Conservation (phyloP, 2,113 vertebrate species). For the Actinemys pallida region DNA sequence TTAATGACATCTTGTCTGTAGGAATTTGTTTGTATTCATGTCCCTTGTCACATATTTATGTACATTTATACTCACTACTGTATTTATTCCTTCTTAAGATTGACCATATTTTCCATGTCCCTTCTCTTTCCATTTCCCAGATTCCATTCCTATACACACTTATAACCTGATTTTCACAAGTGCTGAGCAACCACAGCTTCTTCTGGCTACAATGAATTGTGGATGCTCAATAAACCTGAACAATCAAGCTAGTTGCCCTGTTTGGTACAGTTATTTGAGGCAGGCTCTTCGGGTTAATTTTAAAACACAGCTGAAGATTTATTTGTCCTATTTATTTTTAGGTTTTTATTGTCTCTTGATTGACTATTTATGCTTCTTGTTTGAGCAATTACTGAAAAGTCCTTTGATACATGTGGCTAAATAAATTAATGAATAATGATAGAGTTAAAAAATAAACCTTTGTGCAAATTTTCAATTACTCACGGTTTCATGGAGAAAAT, state of each 20-base stretch:
- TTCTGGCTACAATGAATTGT: background rate
- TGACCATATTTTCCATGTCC: background rate
- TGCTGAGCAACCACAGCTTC: background rate
- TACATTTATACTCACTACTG: background rate
- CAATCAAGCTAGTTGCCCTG: background rate
- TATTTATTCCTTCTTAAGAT: background rate
- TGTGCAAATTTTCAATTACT: constrained; percentile 34
- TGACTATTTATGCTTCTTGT: constrained; percentile 48
- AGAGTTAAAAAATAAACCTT: constrained; percentile 12
- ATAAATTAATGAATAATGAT: constrained; percentile 58
- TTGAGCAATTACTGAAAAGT: constrained; percentile 44
- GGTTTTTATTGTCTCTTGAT: constrained; percentile 9
- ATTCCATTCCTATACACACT: background rate
- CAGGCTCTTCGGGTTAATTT: background rate
- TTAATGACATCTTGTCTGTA: background rate
- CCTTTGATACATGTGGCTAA: constrained; percentile 21
- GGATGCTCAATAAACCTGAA: background rate
- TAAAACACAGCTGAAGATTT: constrained; percentile 13
- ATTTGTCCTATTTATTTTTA: background rate
- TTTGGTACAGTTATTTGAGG: background rate
- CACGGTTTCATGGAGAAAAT: constrained; percentile 35
- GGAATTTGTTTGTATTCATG: background rate
- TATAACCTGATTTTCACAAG: background rate
- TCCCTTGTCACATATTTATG: background rate
- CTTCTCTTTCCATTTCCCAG: background rate